These are phyloP conservation scores for Dicycla oo DNA, from an alignment of 2,888 invertebrate species.

Conservation along the genomic window DNA sequence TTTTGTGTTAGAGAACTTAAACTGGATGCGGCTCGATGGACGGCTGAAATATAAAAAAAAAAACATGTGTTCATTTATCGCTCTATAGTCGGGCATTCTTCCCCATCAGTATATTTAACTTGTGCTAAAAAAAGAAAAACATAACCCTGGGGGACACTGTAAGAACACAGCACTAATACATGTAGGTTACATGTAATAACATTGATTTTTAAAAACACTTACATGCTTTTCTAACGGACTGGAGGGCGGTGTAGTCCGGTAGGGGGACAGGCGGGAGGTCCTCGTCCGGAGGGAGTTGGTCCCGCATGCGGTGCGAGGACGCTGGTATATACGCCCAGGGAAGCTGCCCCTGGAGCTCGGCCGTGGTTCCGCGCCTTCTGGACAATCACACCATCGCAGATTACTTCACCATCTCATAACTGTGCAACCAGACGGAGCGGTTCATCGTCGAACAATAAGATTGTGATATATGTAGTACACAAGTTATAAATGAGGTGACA, in stretches of 20 bases:
- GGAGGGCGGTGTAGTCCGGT: constrained; percentile 90
- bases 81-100: neutral
- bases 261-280: constrained; percentile 91
- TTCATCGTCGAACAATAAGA: neutral
- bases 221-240: constrained; percentile 84
- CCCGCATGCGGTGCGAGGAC: constrained; percentile 83
- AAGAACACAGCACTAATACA: neutral
- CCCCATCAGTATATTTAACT: neutral
- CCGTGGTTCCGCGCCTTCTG: constrained; percentile 81
- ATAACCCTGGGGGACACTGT: neutral
- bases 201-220: constrained; percentile 32
- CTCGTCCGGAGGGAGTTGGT: constrained; percentile 86
- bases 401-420: neutral
- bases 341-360: constrained; percentile 90
- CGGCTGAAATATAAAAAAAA: constrained; percentile 72
- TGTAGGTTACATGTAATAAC: neutral
- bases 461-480: neutral
- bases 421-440: constrained; percentile 3
- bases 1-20: constrained; percentile 80
- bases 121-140: neutral
- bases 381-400: constrained; percentile 10
- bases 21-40: constrained; percentile 82
- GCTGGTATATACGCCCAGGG: constrained; percentile 91
- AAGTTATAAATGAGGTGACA: neutral
- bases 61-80: neutral